Conservation (phyloP, 2,888 invertebrate species). For the Isotomurus palustris region DNA sequence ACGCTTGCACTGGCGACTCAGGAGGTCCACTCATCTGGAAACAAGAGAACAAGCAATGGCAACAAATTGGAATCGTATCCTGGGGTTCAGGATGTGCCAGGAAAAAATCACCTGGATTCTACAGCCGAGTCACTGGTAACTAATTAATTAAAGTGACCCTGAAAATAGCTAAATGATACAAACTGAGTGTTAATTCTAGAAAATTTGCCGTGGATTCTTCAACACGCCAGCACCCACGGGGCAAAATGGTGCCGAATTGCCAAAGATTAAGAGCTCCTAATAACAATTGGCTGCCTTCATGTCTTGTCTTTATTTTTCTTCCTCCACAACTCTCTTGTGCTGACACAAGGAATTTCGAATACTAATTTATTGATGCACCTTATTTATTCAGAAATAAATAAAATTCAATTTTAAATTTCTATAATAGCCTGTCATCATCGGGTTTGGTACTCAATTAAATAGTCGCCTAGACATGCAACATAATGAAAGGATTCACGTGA, state of each 20-base stretch:
- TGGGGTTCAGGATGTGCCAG: constrained; percentile 41
- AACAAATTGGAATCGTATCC: constrained; percentile 40
- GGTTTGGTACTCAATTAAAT: no score
- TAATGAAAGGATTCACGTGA: no score
- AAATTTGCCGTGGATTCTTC: constrained; percentile 27
- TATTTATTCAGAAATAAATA: not conserved
- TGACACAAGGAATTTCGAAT: not conserved
- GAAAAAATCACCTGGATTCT: constrained; percentile 31
- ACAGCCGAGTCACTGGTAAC: constrained; percentile 39
- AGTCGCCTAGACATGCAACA: no score
- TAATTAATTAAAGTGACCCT: not conserved
- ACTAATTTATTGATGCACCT: not conserved
- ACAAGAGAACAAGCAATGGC: constrained; percentile 26
- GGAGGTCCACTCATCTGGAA: constrained; percentile 29
- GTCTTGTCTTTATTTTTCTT: no score
- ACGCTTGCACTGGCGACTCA: constrained; percentile 26
- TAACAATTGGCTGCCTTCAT: no score
- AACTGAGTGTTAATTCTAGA: constrained; percentile 14
- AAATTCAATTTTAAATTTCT: no score
- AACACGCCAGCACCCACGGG: constrained; percentile 19
- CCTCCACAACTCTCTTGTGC: not conserved
- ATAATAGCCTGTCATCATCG: no score
- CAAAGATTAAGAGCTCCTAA: no score
- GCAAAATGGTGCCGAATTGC: constrained; percentile 26
- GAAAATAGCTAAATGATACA: not conserved